Conservation (phyloP, 2,797 vertebrate genomes). For the Novumbra hubbsi region DNA sequence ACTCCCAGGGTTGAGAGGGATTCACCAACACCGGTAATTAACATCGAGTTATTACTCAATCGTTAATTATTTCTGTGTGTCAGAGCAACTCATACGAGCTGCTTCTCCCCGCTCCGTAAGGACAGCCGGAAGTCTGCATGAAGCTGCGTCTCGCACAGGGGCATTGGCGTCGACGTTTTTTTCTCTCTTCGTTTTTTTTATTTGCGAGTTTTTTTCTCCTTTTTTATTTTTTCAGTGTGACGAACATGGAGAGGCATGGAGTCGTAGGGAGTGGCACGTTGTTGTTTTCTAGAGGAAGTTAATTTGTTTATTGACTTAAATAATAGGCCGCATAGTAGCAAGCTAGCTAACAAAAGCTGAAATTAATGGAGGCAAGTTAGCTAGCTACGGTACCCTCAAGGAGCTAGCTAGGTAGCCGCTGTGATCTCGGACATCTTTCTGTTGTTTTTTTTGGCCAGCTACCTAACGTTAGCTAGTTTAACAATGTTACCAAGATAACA, state of each 20-base stretch:
- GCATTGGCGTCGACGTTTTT: conserved; percentile 68
- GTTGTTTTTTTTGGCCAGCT: background rate
- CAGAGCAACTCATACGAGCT: conserved; percentile 52
- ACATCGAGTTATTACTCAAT: conserved; percentile 58
- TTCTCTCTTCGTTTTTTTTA: conserved; percentile 26
- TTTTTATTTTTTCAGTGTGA: conserved; percentile 67
- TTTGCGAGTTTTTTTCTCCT: conserved; percentile 59
- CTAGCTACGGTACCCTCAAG: conserved; percentile 24
- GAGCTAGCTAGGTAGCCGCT: conserved; percentile 14
- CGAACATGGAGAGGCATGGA: conserved; percentile 67
- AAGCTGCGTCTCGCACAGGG: conserved; percentile 70
- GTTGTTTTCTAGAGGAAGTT: conserved; percentile 51
- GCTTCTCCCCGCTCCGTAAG: conserved; percentile 60
- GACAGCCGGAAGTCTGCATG: conserved; percentile 81
- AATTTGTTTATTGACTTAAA: conserved; percentile 24
- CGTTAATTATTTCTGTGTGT: conserved; percentile 68
- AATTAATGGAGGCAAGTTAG: conserved; percentile 75
- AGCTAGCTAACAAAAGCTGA: conserved; percentile 73
- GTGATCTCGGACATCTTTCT: conserved; percentile 3
- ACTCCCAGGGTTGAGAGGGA: conserved; percentile 69
- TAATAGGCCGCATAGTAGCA: conserved; percentile 57
- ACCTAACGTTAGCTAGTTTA: background rate
- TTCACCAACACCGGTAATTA: conserved; percentile 73
- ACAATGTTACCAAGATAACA: background rate
- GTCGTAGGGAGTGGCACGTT: conserved; percentile 50